Evolutionary conservation across 2,113 vertebrate species (phyloP).

Genomic region (Grammomys dolichurus): DNA sequence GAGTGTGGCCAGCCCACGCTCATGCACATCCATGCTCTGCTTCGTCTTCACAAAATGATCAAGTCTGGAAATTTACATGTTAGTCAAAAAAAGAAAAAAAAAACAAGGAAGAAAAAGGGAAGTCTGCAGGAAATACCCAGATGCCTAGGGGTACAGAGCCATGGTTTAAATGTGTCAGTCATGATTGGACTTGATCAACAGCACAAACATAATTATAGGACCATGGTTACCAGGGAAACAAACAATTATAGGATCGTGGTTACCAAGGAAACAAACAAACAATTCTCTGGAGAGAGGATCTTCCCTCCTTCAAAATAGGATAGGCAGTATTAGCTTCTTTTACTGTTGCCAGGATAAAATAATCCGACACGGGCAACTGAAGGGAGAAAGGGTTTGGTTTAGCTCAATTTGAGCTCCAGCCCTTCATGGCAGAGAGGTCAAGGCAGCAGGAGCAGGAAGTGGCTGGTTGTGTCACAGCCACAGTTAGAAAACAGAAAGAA

Average conservation of each 20-base stretch:
- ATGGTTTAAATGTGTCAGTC: rapidly evolving
- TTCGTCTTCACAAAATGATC: neutral
- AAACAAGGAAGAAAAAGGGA: neutral
- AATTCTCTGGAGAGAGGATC: neutral
- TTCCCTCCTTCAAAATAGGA: neutral
- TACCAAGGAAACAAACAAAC: neutral
- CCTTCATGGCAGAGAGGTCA: neutral
- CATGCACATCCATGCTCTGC: rapidly evolving
- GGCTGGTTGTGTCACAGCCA: neutral
- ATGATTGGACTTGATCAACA: no score
- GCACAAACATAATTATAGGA: neutral
- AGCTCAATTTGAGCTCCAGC: neutral
- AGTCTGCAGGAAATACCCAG: neutral
- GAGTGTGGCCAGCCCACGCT: neutral
- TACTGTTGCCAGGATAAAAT: neutral
- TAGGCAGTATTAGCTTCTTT: neutral
- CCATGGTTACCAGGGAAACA: neutral
- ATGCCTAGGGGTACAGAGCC: rapidly evolving
- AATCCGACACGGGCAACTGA: neutral
- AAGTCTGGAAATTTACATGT: neutral
- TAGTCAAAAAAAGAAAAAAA: neutral
- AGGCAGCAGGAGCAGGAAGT: neutral
- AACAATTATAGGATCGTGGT: neutral
- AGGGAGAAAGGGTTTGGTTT: neutral
- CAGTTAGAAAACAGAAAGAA: neutral